These are phyloP conservation scores for Ischnus inquisitorius DNA, from an alignment of 2,888 invertebrate genomes.

Conservation along the genomic window DNA sequence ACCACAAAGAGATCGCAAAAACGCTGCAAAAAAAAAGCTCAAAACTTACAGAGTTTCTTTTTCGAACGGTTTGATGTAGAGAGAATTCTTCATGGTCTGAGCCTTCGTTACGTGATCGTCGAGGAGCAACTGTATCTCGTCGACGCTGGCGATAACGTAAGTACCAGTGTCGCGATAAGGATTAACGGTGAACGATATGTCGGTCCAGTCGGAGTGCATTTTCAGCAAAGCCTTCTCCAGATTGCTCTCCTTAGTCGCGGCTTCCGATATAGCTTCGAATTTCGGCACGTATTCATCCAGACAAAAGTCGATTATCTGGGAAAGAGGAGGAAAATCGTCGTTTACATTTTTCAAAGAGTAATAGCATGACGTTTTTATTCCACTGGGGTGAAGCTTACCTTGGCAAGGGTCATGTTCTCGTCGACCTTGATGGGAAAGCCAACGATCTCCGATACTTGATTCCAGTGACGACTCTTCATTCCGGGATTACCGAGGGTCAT, in stretches of 20 bases:
- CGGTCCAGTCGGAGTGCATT: conserved; percentile 97
- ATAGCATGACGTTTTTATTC: background rate
- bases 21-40: no score
- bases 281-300: conserved; percentile 95
- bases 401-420: conserved; percentile 92
- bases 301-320: conserved; percentile 92
- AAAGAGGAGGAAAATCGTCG: background rate
- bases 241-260: conserved; percentile 98
- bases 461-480: conserved; percentile 97
- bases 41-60: conserved; percentile 90
- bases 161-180: conserved; percentile 95
- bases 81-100: conserved; percentile 98
- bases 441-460: conserved; percentile 96
- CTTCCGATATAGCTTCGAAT: conserved; percentile 96
- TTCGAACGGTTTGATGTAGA: conserved; percentile 98
- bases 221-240: conserved; percentile 95
- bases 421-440: conserved; percentile 96
- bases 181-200: conserved; percentile 91
- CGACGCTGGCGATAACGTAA: conserved; percentile 94
- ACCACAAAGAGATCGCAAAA: no score
- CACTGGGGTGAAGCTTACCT: conserved; percentile 86
- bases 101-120: conserved; percentile 99
- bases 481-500: conserved; percentile 98
- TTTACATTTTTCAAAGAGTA: background rate
- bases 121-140: conserved; percentile 96